Percentiles rank a stretch among this genome's conserved stretches.
phyloP scores from a whole-genome alignment of 2,888 invertebrate genomes.

The Prostheceraeus crozeri region DNA sequence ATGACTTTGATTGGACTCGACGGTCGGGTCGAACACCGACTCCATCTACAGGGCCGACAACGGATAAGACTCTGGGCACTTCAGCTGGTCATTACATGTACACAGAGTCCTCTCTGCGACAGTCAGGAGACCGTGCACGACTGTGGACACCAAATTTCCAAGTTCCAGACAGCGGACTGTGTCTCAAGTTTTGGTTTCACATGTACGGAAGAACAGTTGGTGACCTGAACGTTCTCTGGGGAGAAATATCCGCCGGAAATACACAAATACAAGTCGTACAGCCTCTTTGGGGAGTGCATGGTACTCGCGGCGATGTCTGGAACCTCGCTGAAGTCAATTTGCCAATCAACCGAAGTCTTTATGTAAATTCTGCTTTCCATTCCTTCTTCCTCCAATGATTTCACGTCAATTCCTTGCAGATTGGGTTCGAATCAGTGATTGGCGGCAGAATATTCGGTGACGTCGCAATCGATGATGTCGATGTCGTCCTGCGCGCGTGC shows the following conservation, averaged over 20 bases:
- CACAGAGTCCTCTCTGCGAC: slow-evolving; percentile 45
- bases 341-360: slow-evolving; percentile 30
- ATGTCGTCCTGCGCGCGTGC: no score
- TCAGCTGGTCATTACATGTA: slow-evolving; percentile 47
- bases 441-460: slow-evolving; percentile 37
- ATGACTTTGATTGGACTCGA: slow-evolving; percentile 49
- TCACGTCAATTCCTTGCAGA: no score
- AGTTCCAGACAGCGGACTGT: slow-evolving; percentile 26
- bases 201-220: slow-evolving; percentile 43
- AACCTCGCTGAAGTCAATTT: slow-evolving; percentile 40
- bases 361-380: no score
- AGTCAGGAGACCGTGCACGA: slow-evolving; percentile 44
- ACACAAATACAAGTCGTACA: background rate
- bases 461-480: slow-evolving; percentile 41
- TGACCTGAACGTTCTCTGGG: background rate
- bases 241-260: no score
- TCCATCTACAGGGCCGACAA: slow-evolving; percentile 46
- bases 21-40: slow-evolving; percentile 41
- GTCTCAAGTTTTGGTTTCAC: slow-evolving; percentile 42
- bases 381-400: no score
- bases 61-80: slow-evolving; percentile 39
- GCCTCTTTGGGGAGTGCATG: slow-evolving; percentile 37
- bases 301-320: slow-evolving; percentile 48
- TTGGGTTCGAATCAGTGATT: slow-evolving; percentile 40
- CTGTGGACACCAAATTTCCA: slow-evolving; percentile 43